phyloP scores from a whole-genome alignment of 30 jellyfish, hydroid and myxozoan species.

The Chrysaora quinquecirrha region DNA sequence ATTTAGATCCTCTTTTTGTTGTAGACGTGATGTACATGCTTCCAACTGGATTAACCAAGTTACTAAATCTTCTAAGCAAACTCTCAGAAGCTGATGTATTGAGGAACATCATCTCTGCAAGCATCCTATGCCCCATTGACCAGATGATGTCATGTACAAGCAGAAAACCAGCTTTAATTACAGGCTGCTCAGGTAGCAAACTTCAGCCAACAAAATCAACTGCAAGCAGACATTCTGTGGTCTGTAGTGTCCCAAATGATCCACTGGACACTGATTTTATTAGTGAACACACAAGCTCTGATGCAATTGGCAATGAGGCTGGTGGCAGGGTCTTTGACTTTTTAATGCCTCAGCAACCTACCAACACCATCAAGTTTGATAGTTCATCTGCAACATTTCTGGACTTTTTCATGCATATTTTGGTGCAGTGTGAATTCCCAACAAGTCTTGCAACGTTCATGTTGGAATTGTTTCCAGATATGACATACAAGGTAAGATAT shows the following conservation, averaged over 20 bases:
- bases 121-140: slow-evolving; percentile 43
- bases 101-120: slow-evolving; percentile 35
- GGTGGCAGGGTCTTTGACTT: too few relatives aligned
- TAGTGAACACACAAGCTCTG: not conserved
- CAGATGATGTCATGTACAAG: not conserved
- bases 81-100: slow-evolving; percentile 62
- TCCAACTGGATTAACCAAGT: not conserved
- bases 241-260: slow-evolving; percentile 38
- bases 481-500: slow-evolving; percentile 60
- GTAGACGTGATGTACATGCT: not conserved
- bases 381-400: slow-evolving; percentile 30
- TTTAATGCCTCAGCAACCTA: too few relatives aligned
- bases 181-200: slow-evolving; percentile 17
- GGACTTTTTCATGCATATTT: slow-evolving; percentile 68
- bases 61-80: slow-evolving; percentile 37
- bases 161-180: not conserved
- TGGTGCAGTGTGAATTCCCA: slow-evolving; percentile 79
- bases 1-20: too few relatives aligned
- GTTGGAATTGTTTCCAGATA: slow-evolving; percentile 76
- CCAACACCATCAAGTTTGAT: not conserved
- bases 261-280: slow-evolving; percentile 22
- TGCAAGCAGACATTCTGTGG: slow-evolving; percentile 55
- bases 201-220: slow-evolving; percentile 56
- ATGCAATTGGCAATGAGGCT: too few relatives aligned
- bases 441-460: slow-evolving; percentile 74